These are phyloP conservation scores for Papio anubis DNA, from an alignment of 2,113 vertebrate species.

Conservation along the genomic window DNA sequence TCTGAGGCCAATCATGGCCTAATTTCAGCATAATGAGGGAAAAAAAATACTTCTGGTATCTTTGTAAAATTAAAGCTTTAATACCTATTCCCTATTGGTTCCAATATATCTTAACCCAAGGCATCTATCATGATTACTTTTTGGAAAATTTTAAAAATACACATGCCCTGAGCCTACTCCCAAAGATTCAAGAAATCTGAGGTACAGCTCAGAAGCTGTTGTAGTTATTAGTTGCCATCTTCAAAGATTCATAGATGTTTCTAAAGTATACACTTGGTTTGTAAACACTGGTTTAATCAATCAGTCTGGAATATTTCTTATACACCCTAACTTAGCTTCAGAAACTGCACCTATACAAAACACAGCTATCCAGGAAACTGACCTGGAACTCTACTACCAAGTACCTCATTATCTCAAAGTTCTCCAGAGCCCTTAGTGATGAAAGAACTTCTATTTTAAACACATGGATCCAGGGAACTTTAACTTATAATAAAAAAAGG, in stretches of 20 bases:
- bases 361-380: not conserved
- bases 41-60: constrained; percentile 26
- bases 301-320: not conserved
- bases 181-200: constrained; percentile 17
- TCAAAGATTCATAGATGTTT: not conserved
- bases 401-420: constrained; percentile 3
- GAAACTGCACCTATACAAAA: not conserved
- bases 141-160: not conserved
- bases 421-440: constrained; percentile 23
- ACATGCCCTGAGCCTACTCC: not conserved
- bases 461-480: constrained; percentile 31
- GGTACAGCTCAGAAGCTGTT: not conserved
- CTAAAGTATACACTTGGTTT: not conserved
- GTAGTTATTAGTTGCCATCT: not conserved
- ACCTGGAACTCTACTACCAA: not conserved
- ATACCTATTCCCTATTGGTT: not conserved
- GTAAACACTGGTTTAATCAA: constrained; percentile 12
- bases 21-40: not conserved
- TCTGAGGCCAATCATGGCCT: not conserved
- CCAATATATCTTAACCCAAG: constrained; percentile 40
- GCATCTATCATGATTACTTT: constrained; percentile 2
- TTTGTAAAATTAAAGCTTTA: constrained; percentile 42
- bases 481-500: constrained; percentile 28
- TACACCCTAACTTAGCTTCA: not conserved
- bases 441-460: constrained; percentile 40